Conservation (phyloP, 64 coral and sea anemone genomes). For the Anthopleura sola region DNA sequence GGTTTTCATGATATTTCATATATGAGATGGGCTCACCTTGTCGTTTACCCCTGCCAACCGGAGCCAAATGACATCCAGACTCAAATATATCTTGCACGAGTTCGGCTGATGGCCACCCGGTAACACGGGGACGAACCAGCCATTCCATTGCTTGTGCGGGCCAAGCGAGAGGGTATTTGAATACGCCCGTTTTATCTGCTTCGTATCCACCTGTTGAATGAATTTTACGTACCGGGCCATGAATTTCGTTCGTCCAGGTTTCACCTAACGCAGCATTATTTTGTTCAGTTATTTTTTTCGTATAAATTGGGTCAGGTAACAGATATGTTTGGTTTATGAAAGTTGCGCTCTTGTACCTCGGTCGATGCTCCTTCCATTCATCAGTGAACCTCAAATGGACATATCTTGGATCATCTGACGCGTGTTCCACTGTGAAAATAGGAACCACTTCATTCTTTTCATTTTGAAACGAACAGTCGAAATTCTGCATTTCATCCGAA, state of each 20-base stretch:
- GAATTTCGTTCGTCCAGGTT: conserved; percentile 32
- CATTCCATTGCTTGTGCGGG: conserved; percentile 82
- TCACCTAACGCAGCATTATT: not conserved
- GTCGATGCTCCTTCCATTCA: conserved; percentile 49
- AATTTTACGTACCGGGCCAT: conserved; percentile 63
- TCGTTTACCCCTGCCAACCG: conserved; percentile 68
- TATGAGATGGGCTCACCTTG: conserved; percentile 4
- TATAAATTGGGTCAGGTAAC: no score
- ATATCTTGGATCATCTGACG: conserved; percentile 60
- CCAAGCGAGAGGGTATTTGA: conserved; percentile 66
- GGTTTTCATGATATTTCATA: conserved; percentile 38
- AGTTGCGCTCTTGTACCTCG: conserved; percentile 35
- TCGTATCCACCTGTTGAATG: not conserved
- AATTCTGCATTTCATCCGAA: conserved; percentile 29
- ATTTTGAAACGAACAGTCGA: not conserved
- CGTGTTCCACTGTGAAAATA: conserved; percentile 67
- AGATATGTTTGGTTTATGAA: conserved; percentile 43
- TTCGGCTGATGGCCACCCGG: conserved; percentile 70
- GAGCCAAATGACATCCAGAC: conserved; percentile 69
- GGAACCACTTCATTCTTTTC: conserved; percentile 4
- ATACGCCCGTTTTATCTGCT: conserved; percentile 39
- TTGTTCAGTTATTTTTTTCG: no score
- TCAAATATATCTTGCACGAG: conserved; percentile 58
- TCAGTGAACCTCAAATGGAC: conserved; percentile 51
- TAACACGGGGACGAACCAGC: conserved; percentile 45